Evolutionary conservation across 2,113 vertebrate genomes (phyloP).

Genomic region (Pseudopipra pipra): DNA sequence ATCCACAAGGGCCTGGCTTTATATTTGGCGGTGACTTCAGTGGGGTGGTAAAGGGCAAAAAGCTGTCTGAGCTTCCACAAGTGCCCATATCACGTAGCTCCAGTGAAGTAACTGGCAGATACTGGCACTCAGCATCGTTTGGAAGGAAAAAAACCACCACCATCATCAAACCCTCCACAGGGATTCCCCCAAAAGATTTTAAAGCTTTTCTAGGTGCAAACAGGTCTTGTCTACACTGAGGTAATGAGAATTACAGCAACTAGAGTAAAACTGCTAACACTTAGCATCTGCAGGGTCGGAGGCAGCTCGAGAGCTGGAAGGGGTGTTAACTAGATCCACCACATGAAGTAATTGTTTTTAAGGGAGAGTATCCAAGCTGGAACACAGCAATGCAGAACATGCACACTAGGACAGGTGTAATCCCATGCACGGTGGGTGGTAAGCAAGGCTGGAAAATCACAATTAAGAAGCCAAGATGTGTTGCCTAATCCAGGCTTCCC

Average conservation of each 20-base stretch:
- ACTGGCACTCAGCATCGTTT: neutral
- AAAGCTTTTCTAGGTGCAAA: constrained; percentile 35
- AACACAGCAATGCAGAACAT: neutral
- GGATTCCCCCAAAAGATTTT: neutral
- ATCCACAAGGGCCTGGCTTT: neutral
- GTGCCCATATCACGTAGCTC: neutral
- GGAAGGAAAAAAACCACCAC: neutral
- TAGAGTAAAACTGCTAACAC: constrained; percentile 1
- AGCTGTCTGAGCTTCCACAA: neutral
- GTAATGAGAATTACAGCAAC: constrained; percentile 26
- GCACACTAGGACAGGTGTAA: constrained; percentile 49
- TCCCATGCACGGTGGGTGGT: constrained; percentile 34
- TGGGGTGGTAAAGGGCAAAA: neutral
- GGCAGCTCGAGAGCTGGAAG: neutral
- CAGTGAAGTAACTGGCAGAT: neutral
- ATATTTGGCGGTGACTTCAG: neutral
- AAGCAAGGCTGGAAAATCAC: constrained; percentile 28
- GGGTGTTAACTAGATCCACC: neutral
- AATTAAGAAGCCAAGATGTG: neutral
- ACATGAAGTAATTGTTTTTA: constrained; percentile 55
- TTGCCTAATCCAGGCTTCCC: neutral
- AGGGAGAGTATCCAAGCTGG: constrained; percentile 56
- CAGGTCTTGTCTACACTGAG: constrained; percentile 17
- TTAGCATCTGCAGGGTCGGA: constrained; percentile 21
- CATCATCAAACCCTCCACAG: neutral